Evolutionary conservation across 2,888 invertebrate species (phyloP).

Genomic region (Drosophila neutralis): DNA sequence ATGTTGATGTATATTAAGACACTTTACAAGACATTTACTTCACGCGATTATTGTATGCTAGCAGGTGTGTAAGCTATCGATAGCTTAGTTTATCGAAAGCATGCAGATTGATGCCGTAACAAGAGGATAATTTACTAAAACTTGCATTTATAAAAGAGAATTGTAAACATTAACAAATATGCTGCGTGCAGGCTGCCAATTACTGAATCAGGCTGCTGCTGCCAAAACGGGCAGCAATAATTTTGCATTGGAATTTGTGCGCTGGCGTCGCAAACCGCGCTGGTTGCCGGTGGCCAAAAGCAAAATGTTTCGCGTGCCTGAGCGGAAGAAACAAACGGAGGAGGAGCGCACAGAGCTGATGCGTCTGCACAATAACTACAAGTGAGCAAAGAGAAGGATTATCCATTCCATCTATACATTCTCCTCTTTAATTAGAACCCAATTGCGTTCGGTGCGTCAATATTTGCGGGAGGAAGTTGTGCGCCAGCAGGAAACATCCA

Average conservation of each 20-base stretch:
- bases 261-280: constrained; percentile 90
- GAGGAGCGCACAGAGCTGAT: constrained; percentile 89
- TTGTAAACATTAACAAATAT: constrained; percentile 42
- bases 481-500: constrained; percentile 85
- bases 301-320: constrained; percentile 90
- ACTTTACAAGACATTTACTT: background rate
- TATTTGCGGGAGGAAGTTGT: constrained; percentile 86
- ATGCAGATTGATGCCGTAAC: constrained; percentile 51
- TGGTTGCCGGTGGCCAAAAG: constrained; percentile 93
- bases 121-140: constrained; percentile 9
- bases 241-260: constrained; percentile 84
- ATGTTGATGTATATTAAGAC: background rate
- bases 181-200: constrained; percentile 68
- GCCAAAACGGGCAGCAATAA: constrained; percentile 75
- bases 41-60: background rate
- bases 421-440: constrained; percentile 72
- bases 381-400: constrained; percentile 68
- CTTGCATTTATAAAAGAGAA: constrained; percentile 22
- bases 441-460: constrained; percentile 86
- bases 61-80: constrained; percentile 10
- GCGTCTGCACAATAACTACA: constrained; percentile 90
- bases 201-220: constrained; percentile 66
- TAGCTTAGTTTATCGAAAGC: constrained; percentile 25
- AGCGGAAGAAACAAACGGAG: constrained; percentile 86
- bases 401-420: background rate